These are phyloP conservation scores for Hylaeus anthracinus DNA, from an alignment of 1,140 invertebrate species.

Conservation along the genomic window DNA sequence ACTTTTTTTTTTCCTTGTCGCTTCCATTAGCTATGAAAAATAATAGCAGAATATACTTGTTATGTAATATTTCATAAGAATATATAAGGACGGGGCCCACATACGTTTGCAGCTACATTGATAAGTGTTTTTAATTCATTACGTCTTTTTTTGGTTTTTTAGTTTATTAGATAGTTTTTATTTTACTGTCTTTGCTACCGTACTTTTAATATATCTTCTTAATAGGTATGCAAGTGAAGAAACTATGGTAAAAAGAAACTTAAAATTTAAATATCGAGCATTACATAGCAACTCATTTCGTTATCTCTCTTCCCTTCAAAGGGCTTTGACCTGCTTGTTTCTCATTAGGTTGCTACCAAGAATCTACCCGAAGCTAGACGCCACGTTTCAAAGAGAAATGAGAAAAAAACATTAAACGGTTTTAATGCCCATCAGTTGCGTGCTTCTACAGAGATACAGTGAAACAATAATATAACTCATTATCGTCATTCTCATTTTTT, in stretches of 20 bases:
- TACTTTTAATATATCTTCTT: constrained; percentile 67
- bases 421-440: constrained; percentile 43
- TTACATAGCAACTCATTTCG: constrained; percentile 27
- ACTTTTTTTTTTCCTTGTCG: constrained; percentile 18
- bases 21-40: constrained; percentile 74
- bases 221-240: constrained; percentile 66
- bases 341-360: not conserved
- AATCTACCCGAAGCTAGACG: constrained; percentile 9
- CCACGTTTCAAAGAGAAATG: not conserved
- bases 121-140: constrained; percentile 68
- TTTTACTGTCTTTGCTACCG: constrained; percentile 62
- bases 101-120: constrained; percentile 72
- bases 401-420: constrained; percentile 18
- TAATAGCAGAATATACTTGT: constrained; percentile 77
- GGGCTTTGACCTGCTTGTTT: not conserved
- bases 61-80: constrained; percentile 79
- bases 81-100: constrained; percentile 76
- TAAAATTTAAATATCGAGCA: constrained; percentile 55
- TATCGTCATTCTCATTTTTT: not conserved
- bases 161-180: constrained; percentile 64
- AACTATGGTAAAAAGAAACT: constrained; percentile 63
- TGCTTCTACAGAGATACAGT: constrained; percentile 18
- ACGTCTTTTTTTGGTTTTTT: constrained; percentile 58
- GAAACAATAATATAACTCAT: constrained; percentile 29
- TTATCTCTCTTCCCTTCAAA: not conserved